Percentiles rank a stretch among this genome's conserved stretches.
Evolutionary conservation across 1,140 invertebrate genomes (phyloP).

Genomic region (Drosophila yakuba): DNA sequence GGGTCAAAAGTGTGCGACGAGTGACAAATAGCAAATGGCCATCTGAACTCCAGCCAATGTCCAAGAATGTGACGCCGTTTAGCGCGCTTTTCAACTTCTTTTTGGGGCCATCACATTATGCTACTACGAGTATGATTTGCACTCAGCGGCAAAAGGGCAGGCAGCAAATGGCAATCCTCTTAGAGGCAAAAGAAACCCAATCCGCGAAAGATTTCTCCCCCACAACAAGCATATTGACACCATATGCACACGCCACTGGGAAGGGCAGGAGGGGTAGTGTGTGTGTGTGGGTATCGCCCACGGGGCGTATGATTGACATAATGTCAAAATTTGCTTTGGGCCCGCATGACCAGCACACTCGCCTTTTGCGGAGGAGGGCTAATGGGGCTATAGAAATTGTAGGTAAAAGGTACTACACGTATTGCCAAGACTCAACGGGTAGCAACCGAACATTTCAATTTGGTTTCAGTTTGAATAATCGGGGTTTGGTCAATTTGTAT

Average conservation of each 20-base stretch:
- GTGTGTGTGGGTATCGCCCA: constrained; percentile 53
- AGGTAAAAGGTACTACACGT: neutral
- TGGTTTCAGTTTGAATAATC: neutral
- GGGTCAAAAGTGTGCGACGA: constrained; percentile 41
- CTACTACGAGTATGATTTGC: neutral
- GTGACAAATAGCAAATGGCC: constrained; percentile 38
- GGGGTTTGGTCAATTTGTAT: neutral
- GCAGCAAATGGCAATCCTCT: constrained; percentile 67
- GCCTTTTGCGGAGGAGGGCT: constrained; percentile 30
- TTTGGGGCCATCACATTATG: constrained; percentile 42
- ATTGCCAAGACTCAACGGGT: constrained; percentile 6
- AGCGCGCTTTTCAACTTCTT: constrained; percentile 55
- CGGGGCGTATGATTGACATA: constrained; percentile 63
- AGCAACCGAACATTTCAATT: neutral
- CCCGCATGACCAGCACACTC: constrained; percentile 32
- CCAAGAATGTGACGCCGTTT: constrained; percentile 44
- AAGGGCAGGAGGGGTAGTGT: neutral
- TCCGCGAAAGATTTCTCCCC: constrained; percentile 48
- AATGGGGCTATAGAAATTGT: constrained; percentile 54
- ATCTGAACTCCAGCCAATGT: constrained; percentile 43
- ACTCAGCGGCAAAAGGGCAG: constrained; percentile 56
- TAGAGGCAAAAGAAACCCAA: constrained; percentile 42
- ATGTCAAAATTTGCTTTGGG: constrained; percentile 23
- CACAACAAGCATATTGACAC: constrained; percentile 18
- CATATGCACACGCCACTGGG: constrained; percentile 3